Conservation (phyloP, 2,888 invertebrate species). For the Malthinus flaveolus region DNA sequence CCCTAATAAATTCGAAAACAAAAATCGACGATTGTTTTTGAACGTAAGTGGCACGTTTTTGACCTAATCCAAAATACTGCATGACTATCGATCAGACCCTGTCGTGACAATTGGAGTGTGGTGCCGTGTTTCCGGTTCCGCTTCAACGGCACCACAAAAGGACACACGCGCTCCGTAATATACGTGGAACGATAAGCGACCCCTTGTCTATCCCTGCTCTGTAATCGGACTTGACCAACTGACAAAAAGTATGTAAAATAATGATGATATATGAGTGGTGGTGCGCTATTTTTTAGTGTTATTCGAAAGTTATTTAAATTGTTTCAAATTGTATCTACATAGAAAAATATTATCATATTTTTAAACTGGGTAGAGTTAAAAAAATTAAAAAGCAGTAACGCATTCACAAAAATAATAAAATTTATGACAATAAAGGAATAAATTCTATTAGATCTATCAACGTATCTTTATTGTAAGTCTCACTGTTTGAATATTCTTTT, state of each 20-base stretch:
- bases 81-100: constrained; percentile 21
- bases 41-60: constrained; percentile 8
- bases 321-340: background rate
- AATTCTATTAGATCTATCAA: no score
- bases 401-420: no score
- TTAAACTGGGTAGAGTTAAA: no score
- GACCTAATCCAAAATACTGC: constrained; percentile 16
- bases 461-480: no score
- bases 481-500: no score
- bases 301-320: constrained; percentile 2
- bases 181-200: constrained; percentile 23
- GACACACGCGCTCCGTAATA: constrained; percentile 23
- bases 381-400: no score
- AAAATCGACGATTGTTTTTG: no score
- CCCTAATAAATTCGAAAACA: no score
- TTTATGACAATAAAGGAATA: no score
- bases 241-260: constrained; percentile 18
- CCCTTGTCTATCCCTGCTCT: constrained; percentile 15
- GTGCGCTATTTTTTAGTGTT: constrained; percentile 6
- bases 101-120: constrained; percentile 26
- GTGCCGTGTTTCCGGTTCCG: constrained; percentile 26
- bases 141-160: constrained; percentile 22
- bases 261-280: constrained; percentile 15
- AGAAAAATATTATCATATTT: no score
- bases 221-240: constrained; percentile 19